A percentile compares a stretch with the other conserved stretches of the same genome.
phyloP scores from a whole-genome alignment of 2,888 invertebrate genomes.

The Meteorus colon region DNA sequence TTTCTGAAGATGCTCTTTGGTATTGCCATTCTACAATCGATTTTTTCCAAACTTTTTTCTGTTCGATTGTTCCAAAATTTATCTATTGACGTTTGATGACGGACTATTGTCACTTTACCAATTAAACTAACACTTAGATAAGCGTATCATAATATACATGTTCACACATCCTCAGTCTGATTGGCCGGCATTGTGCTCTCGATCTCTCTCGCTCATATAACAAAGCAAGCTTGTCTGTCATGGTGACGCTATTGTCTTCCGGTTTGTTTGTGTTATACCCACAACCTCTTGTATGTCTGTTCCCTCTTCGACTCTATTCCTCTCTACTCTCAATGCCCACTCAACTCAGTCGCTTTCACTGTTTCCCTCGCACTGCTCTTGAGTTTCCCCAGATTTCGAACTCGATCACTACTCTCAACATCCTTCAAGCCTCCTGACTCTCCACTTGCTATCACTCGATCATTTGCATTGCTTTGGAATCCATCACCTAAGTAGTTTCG shows the following conservation, averaged over 20 bases:
- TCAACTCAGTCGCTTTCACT: conserved; percentile 29
- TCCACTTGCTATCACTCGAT: conserved; percentile 29
- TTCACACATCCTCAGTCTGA: conserved; percentile 49
- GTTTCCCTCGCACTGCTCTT: conserved; percentile 18
- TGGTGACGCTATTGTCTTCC: conserved; percentile 57
- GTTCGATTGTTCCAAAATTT: no score
- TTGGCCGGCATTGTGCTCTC: conserved; percentile 60
- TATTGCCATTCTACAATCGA: no score
- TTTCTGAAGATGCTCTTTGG: no score
- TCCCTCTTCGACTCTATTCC: conserved; percentile 30
- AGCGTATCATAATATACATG: conserved; percentile 22
- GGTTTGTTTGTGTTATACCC: conserved; percentile 55
- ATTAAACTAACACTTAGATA: conserved; percentile 39
- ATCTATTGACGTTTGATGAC: neutral
- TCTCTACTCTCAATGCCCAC: conserved; percentile 15
- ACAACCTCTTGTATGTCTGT: conserved; percentile 23
- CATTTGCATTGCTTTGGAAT: conserved; percentile 39
- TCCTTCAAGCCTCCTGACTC: conserved; percentile 4
- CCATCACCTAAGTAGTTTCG: neutral
- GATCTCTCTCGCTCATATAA: conserved; percentile 55
- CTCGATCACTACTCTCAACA: conserved; percentile 52
- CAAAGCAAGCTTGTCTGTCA: conserved; percentile 54
- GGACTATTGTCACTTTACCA: conserved; percentile 40
- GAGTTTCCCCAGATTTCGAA: conserved; percentile 50
- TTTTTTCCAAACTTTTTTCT: no score